Base-by-base conservation (phyloP, 2,113 vertebrate species). In the Struthio camelus region DNA sequence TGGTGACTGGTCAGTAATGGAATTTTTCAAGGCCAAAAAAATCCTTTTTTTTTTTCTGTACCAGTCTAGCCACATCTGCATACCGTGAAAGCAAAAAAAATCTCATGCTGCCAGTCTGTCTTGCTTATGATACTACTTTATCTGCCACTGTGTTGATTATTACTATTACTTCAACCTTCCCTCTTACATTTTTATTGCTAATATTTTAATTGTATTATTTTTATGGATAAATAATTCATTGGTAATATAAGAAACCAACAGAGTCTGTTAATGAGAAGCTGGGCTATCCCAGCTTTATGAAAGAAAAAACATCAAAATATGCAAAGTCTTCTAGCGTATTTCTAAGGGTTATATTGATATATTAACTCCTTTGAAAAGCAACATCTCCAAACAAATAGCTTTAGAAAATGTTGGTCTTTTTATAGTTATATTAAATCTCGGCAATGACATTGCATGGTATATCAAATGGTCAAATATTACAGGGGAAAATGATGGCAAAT, bases 21-120 rank as follows among this genome's bases (percentile, higher is more conserved):
- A 91, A 85, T 90, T 93, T 94, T 95, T 95, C 89, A 95, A 91
- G 56, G 79, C 25, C 70, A 94, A 66, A 85, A 65, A 69, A 56
- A 34, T 11, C 9, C 5, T 78, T 69, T 4, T 73, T 56, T 2
- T 70, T 87, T 87, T 70, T 80, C 80, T 38, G 2, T 59, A 54
- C 22, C 12, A 32, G 11, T 58, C 58, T 36, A 90, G 18, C 16
- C 58, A 76, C 22, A 42, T 71, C 51, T 78, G 19, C 22, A 42
- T 25, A 59, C 3, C 15, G 28, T 7, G 12, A 85, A 89, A 87
- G 11, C 28, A 75, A 20, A 87, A 69, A 59, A 58, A 34, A 8
- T 44, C 9, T 5, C 5, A 54, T 1, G 1, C 11, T 70, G 6
- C 2, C 34, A 20, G 3, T 42, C 36, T 75, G n/a, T 53, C 54